Percentiles rank a stretch among this genome's conserved stretches.
Evolutionary conservation across 2,113 vertebrate species (phyloP).

Genomic region (Gambusia holbrooki): DNA sequence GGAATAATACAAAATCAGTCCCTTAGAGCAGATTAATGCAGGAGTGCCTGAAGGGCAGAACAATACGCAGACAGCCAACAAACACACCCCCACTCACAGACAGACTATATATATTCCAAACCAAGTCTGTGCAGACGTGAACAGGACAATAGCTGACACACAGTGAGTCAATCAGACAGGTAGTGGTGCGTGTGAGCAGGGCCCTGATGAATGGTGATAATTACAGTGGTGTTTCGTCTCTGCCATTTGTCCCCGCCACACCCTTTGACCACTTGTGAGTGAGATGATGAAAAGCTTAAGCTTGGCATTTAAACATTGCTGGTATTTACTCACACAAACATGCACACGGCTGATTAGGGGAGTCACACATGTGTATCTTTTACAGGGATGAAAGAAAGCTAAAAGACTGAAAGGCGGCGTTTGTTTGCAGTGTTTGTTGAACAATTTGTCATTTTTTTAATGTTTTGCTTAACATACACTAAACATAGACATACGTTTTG

Average conservation of each 20-base stretch:
- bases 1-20: constrained; percentile 45
- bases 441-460: background rate
- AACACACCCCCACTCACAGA: background rate
- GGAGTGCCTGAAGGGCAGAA: constrained; percentile 55
- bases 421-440: background rate
- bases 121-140: constrained; percentile 15
- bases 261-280: constrained; percentile 56
- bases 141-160: constrained; percentile 50
- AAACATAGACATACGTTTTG: background rate
- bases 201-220: constrained; percentile 48
- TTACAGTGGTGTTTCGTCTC: constrained; percentile 46
- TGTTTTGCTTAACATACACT: background rate
- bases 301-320: constrained; percentile 41
- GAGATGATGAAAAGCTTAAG: constrained; percentile 65
- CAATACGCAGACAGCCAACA: constrained; percentile 46
- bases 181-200: constrained; percentile 7
- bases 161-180: constrained; percentile 38
- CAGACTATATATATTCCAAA: constrained; percentile 6
- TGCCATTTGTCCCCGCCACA: constrained; percentile 59
- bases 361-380: constrained; percentile 7
- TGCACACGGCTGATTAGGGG: constrained; percentile 24
- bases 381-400: background rate
- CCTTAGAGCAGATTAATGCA: constrained; percentile 54
- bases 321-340: constrained; percentile 30
- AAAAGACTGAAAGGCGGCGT: background rate